Conservation (phyloP, 1,140 invertebrate genomes). For the Colletes latitarsis region DNA sequence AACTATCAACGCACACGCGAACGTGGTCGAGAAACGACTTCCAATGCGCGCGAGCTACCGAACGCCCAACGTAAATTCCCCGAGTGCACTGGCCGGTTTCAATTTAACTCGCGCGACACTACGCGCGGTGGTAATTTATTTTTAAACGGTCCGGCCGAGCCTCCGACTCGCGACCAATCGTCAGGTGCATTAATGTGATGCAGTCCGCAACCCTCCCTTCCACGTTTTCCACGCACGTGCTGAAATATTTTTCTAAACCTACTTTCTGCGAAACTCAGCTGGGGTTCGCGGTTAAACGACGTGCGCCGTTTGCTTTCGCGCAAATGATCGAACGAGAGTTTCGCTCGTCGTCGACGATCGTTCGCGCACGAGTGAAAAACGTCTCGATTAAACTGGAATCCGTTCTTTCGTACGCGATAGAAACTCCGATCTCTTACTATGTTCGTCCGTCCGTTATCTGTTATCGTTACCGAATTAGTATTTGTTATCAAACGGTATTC, state of each 20-base stretch:
- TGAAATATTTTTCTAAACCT: constrained; percentile 13
- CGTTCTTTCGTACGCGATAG: too few species aligned
- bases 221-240: constrained; percentile 34
- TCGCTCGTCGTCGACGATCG: not conserved
- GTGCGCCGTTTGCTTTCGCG: not conserved
- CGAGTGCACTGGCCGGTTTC: constrained; percentile 70
- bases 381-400: not conserved
- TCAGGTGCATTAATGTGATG: constrained; percentile 32
- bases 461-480: not conserved
- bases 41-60: not conserved
- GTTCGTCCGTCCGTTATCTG: not conserved
- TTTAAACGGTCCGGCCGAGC: constrained; percentile 68
- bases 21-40: not conserved
- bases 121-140: constrained; percentile 64
- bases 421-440: not conserved
- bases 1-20: not conserved
- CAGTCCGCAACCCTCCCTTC: not conserved
- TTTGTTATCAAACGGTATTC: not conserved
- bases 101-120: constrained; percentile 56
- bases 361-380: not conserved
- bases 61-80: constrained; percentile 22
- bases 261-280: not conserved
- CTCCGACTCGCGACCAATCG: constrained; percentile 62
- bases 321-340: not conserved
- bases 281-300: not conserved